Evolutionary conservation across 2,113 vertebrate species (phyloP).

Genomic region (Corydoras sp.): DNA sequence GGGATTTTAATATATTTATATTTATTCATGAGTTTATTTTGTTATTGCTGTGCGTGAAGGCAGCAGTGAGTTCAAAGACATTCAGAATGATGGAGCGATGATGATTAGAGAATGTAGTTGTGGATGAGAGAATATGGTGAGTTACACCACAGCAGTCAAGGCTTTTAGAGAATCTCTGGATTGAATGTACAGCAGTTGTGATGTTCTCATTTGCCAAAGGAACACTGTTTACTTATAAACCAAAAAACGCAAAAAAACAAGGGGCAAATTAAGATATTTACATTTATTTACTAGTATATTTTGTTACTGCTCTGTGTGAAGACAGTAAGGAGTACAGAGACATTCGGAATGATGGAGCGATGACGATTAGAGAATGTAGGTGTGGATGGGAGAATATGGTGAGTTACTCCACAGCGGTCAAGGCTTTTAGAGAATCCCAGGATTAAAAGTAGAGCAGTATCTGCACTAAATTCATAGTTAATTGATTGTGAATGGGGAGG

Average conservation of each 20-base stretch:
- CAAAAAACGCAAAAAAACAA: background rate
- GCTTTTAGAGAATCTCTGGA: slow-evolving; percentile 23
- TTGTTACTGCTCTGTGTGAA: no score
- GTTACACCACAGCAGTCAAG: slow-evolving; percentile 8
- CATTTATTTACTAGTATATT: no score
- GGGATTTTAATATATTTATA: background rate
- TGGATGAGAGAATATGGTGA: slow-evolving; percentile 23
- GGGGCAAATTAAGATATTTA: background rate
- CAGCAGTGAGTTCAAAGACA: no score
- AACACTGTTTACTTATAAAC: background rate
- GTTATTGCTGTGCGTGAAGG: no score
- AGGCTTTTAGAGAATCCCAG: slow-evolving; percentile 22
- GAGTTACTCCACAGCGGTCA: slow-evolving; percentile 23
- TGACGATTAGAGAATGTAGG: background rate
- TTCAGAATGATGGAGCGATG: background rate
- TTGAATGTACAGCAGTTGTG: slow-evolving; percentile 11
- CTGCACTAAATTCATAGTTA: no score
- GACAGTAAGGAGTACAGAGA: no score
- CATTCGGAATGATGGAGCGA: background rate
- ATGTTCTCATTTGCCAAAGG: no score
- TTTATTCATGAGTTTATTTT: no score
- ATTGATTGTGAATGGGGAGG: background rate
- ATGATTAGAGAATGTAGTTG: background rate
- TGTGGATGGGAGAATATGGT: slow-evolving; percentile 11
- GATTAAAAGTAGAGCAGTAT: slow-evolving; percentile 7